Percentiles rank a stretch among this genome's conserved stretches.
phyloP scores from a whole-genome alignment of 2,888 invertebrate species.

The Zele albiditarsus region DNA sequence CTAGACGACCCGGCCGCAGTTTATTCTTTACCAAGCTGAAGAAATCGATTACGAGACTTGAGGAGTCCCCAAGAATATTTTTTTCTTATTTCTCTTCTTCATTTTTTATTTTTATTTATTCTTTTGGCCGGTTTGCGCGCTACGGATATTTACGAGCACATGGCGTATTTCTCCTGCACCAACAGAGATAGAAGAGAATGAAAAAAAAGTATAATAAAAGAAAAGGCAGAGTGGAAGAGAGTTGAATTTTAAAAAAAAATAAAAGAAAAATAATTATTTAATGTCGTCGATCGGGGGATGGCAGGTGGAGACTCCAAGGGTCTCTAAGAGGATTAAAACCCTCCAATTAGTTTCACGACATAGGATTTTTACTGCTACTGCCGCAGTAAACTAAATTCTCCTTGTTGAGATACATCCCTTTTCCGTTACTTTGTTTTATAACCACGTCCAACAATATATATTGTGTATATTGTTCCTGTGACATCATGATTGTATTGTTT shows the following conservation, averaged over 20 bases:
- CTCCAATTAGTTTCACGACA: constrained; percentile 40
- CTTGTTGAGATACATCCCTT: neutral
- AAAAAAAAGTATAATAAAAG: neutral
- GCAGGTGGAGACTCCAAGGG: neutral
- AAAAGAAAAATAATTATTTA: constrained; percentile 28
- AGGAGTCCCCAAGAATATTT: neutral
- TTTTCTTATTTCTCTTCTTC: neutral
- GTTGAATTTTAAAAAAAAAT: constrained; percentile 1
- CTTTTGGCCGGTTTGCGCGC: neutral
- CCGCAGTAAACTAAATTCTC: constrained; percentile 38
- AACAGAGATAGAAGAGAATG: neutral
- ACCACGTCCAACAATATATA: constrained; percentile 14
- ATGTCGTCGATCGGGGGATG: constrained; percentile 17
- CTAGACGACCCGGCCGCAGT: neutral
- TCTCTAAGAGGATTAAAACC: constrained; percentile 44
- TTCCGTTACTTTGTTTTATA: neutral
- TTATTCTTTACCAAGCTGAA: neutral
- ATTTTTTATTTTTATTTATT: neutral
- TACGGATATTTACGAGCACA: neutral
- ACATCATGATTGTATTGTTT: neutral
- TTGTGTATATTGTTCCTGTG: constrained; percentile 1
- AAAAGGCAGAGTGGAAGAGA: neutral
- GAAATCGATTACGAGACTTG: neutral
- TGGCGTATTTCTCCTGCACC: neutral
- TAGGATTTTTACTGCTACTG: constrained; percentile 26